Evolutionary conservation across 2,113 vertebrate genomes (phyloP).

Genomic region (Cromileptes altivelis): DNA sequence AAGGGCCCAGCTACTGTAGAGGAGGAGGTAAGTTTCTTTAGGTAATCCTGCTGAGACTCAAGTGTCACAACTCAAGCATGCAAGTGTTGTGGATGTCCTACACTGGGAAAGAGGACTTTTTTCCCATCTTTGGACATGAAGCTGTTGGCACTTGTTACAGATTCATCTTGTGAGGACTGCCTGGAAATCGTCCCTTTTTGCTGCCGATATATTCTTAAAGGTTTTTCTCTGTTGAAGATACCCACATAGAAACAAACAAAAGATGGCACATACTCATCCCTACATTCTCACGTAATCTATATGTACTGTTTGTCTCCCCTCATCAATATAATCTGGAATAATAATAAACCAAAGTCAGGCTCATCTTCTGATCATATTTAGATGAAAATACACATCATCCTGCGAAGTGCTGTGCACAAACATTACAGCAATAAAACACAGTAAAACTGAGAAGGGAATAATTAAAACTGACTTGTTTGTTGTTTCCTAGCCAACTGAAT

Average conservation of each 20-base stretch:
- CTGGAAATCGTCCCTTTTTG: not conserved
- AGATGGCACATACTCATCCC: not conserved
- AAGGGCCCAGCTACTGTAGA: conserved; percentile 94
- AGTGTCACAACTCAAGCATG: not conserved
- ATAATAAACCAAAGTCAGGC: not conserved
- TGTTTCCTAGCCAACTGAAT: conserved; percentile 89
- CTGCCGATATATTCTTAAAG: not conserved
- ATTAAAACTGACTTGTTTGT: not conserved
- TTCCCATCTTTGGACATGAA: not conserved
- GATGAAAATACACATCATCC: not conserved
- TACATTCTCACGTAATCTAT: not conserved
- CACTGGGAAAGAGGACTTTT: too few relatives aligned
- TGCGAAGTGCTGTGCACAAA: not conserved
- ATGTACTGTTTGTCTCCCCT: not conserved
- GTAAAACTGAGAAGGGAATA: not conserved
- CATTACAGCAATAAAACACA: not conserved
- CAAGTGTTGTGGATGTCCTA: not conserved
- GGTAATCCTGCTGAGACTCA: not conserved
- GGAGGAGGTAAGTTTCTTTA: conserved; percentile 85
- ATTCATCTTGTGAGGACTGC: too few relatives aligned
- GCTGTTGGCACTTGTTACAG: too few relatives aligned
- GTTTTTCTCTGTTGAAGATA: not conserved
- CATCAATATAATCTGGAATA: not conserved
- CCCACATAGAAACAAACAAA: not conserved
- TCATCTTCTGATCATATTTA: not conserved